Conservation (phyloP, 2,888 invertebrate genomes). For the Xanthorhoe designata region DNA sequence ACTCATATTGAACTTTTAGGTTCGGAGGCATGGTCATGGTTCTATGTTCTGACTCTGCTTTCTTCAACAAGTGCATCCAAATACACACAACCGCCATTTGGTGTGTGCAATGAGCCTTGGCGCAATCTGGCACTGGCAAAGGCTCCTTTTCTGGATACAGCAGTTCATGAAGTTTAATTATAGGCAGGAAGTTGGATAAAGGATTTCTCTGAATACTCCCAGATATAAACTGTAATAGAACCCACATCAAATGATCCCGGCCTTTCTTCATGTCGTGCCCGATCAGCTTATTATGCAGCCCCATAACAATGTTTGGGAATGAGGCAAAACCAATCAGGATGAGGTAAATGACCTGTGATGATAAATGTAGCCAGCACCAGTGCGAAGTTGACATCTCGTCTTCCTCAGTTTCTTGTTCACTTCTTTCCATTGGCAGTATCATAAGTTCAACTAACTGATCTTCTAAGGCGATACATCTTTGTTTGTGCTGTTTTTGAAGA, state of each 20-base stretch:
- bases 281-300: conserved; percentile 93
- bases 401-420: conserved; percentile 88
- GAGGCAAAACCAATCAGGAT: conserved; percentile 97
- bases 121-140: conserved; percentile 94
- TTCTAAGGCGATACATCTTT: conserved; percentile 94
- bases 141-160: conserved; percentile 97
- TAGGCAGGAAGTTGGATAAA: conserved; percentile 94
- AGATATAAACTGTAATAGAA: conserved; percentile 97
- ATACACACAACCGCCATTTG: conserved; percentile 98
- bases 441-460: conserved; percentile 97
- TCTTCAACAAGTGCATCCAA: conserved; percentile 98
- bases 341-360: conserved; percentile 97
- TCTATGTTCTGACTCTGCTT: conserved; percentile 94
- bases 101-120: conserved; percentile 93
- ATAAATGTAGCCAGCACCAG: conserved; percentile 96
- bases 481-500: conserved; percentile 96
- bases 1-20: conserved; percentile 93
- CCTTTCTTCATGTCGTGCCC: conserved; percentile 94
- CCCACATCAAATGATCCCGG: conserved; percentile 99
- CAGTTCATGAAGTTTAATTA: conserved; percentile 95
- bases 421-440: conserved; percentile 96
- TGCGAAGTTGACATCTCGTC: conserved; percentile 88
- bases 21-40: conserved; percentile 93
- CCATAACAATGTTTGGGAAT: conserved; percentile 96
- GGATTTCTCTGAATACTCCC: conserved; percentile 98